Percentiles rank a stretch among this genome's conserved stretches.
phyloP scores from a whole-genome alignment of 2,797 vertebrate genomes.

The Manis pentadactyla region DNA sequence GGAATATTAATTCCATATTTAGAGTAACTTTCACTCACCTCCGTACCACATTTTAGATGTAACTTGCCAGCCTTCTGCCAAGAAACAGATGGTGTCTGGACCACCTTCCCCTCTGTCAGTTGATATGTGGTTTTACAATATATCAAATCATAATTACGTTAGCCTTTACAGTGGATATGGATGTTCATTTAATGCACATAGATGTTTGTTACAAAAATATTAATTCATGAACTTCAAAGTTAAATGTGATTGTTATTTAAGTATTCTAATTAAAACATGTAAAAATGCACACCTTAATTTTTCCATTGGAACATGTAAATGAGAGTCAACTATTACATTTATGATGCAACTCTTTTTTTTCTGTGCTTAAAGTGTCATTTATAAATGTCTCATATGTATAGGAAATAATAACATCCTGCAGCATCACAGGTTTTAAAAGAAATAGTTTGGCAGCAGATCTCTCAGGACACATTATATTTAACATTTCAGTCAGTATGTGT shows the following conservation, averaged over 20 bases:
- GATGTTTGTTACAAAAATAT: conserved; percentile 29
- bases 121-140: conserved; percentile 21
- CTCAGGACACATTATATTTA: not conserved
- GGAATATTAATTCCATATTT: not conserved
- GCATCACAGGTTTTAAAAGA: not conserved
- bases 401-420: not conserved
- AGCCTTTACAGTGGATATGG: not conserved
- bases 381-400: not conserved
- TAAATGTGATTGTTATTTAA: conserved; percentile 53
- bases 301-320: conserved; percentile 15
- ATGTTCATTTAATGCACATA: not conserved
- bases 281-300: not conserved
- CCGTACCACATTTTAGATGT: conserved; percentile 28
- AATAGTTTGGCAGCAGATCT: not conserved
- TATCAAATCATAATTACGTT: not conserved
- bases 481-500: not conserved
- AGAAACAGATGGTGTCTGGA: not conserved
- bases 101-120: not conserved
- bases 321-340: not conserved
- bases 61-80: not conserved
- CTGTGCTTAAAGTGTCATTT: not conserved
- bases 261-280: conserved; percentile 36
- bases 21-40: conserved; percentile 24
- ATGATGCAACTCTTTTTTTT: not conserved
- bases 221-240: conserved; percentile 8